phyloP scores from a whole-genome alignment of 2,797 vertebrate genomes.

The Halcyon smyrnensis region DNA sequence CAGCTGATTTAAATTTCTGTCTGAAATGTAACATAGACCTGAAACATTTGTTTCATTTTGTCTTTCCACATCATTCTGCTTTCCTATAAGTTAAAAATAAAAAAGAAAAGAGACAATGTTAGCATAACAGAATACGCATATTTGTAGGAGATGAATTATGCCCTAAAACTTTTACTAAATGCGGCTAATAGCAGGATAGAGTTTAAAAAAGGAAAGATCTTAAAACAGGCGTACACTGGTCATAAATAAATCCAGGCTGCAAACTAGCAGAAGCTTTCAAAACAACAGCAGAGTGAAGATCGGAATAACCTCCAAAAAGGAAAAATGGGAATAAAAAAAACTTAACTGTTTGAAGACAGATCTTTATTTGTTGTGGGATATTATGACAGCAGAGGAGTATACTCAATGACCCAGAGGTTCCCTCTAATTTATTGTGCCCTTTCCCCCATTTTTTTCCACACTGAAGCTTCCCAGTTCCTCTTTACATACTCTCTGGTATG shows the following conservation, averaged over 20 bases:
- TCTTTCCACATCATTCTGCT: not conserved
- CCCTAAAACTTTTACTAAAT: slow-evolving; percentile 9
- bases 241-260: slow-evolving; percentile 27
- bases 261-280: slow-evolving; percentile 20
- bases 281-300: slow-evolving; percentile 26
- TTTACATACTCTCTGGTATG: not conserved
- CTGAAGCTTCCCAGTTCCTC: not conserved
- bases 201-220: slow-evolving; percentile 44
- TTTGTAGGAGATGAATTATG: slow-evolving; percentile 26
- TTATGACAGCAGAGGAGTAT: not conserved
- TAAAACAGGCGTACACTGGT: not conserved
- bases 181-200: slow-evolving; percentile 48
- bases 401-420: not conserved
- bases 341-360: not conserved
- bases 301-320: not conserved
- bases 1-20: slow-evolving; percentile 23
- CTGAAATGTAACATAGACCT: slow-evolving; percentile 4
- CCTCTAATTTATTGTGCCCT: not conserved
- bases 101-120: not conserved
- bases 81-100: slow-evolving; percentile 39
- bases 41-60: slow-evolving; percentile 19
- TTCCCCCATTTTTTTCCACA: not conserved
- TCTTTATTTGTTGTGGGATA: not conserved
- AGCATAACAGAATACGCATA: not conserved
- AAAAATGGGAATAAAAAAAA: not conserved